Percentiles rank a stretch among this genome's conserved stretches.
Evolutionary conservation across 1,140 invertebrate genomes (phyloP).

Genomic region (Calliopsis andreniformis): DNA sequence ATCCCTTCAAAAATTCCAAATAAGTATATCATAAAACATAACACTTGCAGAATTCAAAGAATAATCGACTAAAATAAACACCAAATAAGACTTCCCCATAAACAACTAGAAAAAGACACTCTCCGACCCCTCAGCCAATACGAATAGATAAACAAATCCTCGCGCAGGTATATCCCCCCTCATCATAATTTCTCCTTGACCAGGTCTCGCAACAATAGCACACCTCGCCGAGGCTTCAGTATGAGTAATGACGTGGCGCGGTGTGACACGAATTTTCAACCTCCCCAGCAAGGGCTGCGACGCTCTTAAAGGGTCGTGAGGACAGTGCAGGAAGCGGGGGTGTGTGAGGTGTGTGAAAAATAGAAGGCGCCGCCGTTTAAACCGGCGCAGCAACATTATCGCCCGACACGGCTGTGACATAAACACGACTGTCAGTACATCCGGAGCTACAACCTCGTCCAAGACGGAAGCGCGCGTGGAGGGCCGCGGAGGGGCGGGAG

Average conservation of each 20-base stretch:
- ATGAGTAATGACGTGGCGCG: conserved; percentile 29
- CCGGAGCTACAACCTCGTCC: neutral
- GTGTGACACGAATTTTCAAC: conserved; percentile 7
- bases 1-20: no score
- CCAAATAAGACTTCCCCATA: no score
- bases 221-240: neutral
- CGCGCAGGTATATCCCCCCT: no score
- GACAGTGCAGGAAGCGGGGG: neutral
- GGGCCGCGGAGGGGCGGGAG: neutral
- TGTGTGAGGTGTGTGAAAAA: neutral
- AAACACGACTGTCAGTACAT: conserved; percentile 19
- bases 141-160: no score
- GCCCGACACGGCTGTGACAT: neutral
- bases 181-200: neutral
- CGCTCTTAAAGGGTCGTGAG: no score
- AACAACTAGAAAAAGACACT: no score
- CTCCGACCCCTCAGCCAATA: no score
- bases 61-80: no score
- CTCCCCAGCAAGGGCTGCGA: no score
- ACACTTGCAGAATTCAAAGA: no score
- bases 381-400: conserved; percentile 19
- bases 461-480: neutral
- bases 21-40: no score
- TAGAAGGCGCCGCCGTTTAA: neutral
- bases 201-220: no score